Evolutionary conservation across 2,888 invertebrate species (phyloP).

Genomic region (Nineta flava): DNA sequence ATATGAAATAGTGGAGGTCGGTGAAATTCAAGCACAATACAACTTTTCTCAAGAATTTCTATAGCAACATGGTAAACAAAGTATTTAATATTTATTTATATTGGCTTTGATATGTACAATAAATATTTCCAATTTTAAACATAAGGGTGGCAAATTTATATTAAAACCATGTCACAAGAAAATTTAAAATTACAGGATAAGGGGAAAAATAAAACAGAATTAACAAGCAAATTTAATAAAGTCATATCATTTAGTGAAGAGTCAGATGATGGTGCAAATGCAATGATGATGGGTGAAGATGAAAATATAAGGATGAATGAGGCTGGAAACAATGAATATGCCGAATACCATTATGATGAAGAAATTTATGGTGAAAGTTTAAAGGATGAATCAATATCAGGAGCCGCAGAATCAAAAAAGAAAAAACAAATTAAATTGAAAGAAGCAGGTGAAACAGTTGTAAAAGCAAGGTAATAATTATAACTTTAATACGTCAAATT

Average conservation of each 20-base stretch:
- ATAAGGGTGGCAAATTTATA: no score
- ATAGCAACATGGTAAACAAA: no score
- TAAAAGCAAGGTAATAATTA: no score
- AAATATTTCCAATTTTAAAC: no score
- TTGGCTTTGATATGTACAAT: no score
- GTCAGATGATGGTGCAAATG: neutral
- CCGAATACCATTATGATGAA: constrained; percentile 8
- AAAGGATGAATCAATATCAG: neutral
- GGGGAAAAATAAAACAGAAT: neutral
- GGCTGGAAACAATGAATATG: constrained; percentile 4
- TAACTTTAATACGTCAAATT: no score
- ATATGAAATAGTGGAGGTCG: no score
- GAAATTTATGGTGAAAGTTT: constrained; percentile 4
- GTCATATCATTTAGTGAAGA: no score
- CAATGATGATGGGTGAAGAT: neutral
- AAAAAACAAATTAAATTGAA: constrained; percentile 1
- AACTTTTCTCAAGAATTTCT: no score
- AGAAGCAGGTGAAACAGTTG: neutral
- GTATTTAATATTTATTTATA: no score
- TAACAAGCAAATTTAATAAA: no score
- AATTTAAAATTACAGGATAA: neutral
- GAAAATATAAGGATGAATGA: neutral
- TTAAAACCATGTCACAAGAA: neutral
- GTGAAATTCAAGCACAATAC: no score
- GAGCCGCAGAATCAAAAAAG: constrained; percentile 9